Base-by-base conservation (phyloP, 2,797 vertebrate species). In the Cirrhinus molitorella region DNA sequence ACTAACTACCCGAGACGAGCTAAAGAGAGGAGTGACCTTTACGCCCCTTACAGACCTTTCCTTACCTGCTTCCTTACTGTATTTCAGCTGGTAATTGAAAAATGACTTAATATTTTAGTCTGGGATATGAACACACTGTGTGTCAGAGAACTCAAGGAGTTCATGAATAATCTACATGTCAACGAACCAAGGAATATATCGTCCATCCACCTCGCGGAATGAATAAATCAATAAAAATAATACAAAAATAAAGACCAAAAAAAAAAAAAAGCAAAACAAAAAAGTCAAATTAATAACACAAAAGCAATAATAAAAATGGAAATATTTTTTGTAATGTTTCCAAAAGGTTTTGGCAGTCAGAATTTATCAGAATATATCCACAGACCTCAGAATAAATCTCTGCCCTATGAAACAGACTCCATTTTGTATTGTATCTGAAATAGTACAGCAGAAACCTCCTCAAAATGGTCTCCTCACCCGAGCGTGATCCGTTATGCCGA, bases 61-160 rank as follows among this genome's bases (percentile, higher is more conserved):
- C 61, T 59, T 83, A 86, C 67, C 51, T 91, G 87, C 72, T 57
- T 43, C 88, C 92, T 90, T 91, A 92, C 93, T 94, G 93, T 93
- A 57, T 73, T 25, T 67, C 72, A 19, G 23, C n/a, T 47, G 31
- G 13, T 59, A 75, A 66, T 70, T 49, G 45, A 14, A 49, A 84
- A 79, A 71, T 61, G 21, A 81, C 40, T 65, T 1, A 0, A 53
- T 40, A 25, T 53, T 19, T 34, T 74, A 23, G 57, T 51, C 45
- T 73, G 57, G 16, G n/a, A 51, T 79, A 49, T n/a, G 76, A 74
- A 74, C 47, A 73, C 43, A 25, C 16, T 63, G 25, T 37, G 14
- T 37, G 55, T 73, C 21, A n/a, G 53, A 21, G 19, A 25, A 81
- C 17, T 16, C 14, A 1, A 21, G 2, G 14, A 19, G 55, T 4